phyloP scores from a whole-genome alignment of 1,140 invertebrate genomes.

The Trichonephila clavipes region DNA sequence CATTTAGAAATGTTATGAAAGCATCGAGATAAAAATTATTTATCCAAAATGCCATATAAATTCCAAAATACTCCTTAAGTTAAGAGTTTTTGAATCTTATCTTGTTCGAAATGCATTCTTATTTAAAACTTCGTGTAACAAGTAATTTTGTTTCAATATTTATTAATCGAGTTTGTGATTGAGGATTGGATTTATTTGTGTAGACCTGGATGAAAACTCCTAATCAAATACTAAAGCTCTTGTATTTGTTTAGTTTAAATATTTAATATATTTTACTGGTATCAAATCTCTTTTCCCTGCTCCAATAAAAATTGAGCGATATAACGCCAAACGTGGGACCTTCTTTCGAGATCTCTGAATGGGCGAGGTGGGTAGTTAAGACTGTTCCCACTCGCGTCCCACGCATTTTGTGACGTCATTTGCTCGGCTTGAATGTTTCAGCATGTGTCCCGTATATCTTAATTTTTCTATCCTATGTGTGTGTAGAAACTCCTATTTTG shows the following conservation, averaged over 20 bases:
- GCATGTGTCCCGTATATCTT: background rate
- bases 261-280: background rate
- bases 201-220: too few species aligned
- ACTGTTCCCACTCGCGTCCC: constrained; percentile 30
- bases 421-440: background rate
- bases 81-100: background rate
- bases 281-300: background rate
- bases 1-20: constrained; percentile 4
- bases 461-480: background rate
- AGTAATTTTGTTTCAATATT: background rate
- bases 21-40: background rate
- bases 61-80: background rate
- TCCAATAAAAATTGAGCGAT: constrained; percentile 3
- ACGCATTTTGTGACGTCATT: constrained; percentile 11
- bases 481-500: constrained; percentile 37
- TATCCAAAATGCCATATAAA: background rate
- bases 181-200: background rate
- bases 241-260: too few species aligned
- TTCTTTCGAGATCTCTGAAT: background rate
- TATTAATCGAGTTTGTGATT: background rate
- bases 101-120: background rate
- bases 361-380: constrained; percentile 27
- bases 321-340: constrained; percentile 10
- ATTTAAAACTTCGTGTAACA: background rate
- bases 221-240: too few species aligned